phyloP scores from a whole-genome alignment of 2,797 vertebrate genomes.

The Tamandua tetradactyla region DNA sequence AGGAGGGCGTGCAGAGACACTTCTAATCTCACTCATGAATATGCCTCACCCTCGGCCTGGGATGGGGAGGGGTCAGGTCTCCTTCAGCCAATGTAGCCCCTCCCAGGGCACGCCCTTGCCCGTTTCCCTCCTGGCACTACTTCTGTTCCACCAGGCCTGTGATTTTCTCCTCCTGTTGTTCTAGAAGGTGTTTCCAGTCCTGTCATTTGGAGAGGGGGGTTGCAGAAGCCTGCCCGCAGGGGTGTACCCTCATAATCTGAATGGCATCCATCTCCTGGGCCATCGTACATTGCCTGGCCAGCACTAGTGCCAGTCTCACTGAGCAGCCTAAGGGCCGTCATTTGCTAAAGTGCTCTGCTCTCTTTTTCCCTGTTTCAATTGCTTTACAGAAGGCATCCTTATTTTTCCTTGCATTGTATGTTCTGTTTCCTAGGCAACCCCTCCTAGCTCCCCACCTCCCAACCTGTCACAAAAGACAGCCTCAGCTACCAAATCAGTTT shows the following conservation, averaged over 20 bases:
- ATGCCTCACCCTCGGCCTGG: too few species aligned
- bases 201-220: background rate
- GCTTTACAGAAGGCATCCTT: background rate
- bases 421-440: slow-evolving; percentile 48
- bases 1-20: background rate
- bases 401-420: background rate
- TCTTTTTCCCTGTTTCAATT: background rate
- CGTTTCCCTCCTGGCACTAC: background rate
- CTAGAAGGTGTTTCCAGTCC: background rate
- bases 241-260: background rate
- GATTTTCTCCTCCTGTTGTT: background rate
- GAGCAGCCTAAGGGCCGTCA: background rate
- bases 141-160: background rate
- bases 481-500: background rate
- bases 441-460: background rate
- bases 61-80: background rate
- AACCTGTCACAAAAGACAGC: background rate
- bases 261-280: background rate
- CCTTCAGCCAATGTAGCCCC: background rate
- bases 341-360: background rate
- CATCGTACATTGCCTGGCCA: background rate
- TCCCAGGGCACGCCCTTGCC: background rate
- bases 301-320: background rate
- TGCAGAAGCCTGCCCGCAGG: background rate
- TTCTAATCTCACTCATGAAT: background rate